Base-by-base conservation (phyloP, 2,888 invertebrate species). In the Tanypteryx hageni region DNA sequence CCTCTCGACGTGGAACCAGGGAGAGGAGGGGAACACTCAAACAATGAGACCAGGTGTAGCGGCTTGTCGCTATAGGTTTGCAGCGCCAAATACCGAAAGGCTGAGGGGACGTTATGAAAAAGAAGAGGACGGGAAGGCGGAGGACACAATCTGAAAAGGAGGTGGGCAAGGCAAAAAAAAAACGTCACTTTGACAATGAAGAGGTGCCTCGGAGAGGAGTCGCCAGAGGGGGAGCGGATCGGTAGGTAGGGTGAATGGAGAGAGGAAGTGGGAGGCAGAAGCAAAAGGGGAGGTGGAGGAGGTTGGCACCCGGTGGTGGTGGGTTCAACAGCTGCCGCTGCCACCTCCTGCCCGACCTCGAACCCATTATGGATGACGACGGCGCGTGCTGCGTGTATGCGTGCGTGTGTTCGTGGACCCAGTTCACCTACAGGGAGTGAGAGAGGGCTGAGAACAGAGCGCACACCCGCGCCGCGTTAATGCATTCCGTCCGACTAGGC, bases 201-300 rank as follows among this genome's bases (percentile, higher is more conserved):
- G 22, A 76, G 68, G 68, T 44, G 44, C 44, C 5, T 44, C 44
- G 44, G 44, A 44, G 44, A 44, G 44, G 44, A 44, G 44, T 44
- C 44, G 44, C 44, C 5, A 44, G 44, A 44, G 68, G 16, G 64
- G 16, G 64, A 14, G 64, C 64, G 64, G 64, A 64, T 68, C 22
- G 68, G 76, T 27, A 27, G 68, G 76, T 27, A 27, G 22, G 27
- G 11, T 76, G 76, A 76, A 76, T 10, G 76, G 76, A 18, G 1
- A 44, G 76, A 76, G 76, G 76, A 76, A 76, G 27, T 76, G 76
- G 76, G 76, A 76, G 76, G 76, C 22, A 44, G 76, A 76, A 76
- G 4, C 22, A 22, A 18, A 44, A 44, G 76, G 27, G 76, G 76
- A 76, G 27, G n/a, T n/a, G n/a, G 27, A 27, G 76, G 22, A 27